Base-by-base conservation (phyloP, 2,797 vertebrate genomes). In the Bradypodion ventrale region DNA sequence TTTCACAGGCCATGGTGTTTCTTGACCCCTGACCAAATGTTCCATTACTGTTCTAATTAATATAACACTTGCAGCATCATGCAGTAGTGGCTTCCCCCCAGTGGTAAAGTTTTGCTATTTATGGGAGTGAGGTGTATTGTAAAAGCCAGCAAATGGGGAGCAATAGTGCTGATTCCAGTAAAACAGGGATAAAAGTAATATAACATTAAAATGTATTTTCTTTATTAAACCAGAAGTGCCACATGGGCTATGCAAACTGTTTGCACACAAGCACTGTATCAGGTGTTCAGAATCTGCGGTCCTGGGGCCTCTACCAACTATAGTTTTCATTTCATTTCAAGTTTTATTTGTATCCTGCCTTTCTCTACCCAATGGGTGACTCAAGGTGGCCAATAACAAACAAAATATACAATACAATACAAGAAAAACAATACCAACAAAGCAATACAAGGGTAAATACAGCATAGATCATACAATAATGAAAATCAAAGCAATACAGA, bases 21-120 rank as follows among this genome's bases (percentile, higher is more conserved):
- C 37, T 49, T 77, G 85, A 91, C 84, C 60, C 89, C 85, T 91
- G 78, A 77, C 78, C 75, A 82, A 83, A 85, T 87, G 56, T 92
- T 88, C 82, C 76, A 56, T 46, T 65, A 62, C 59, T 76, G 86
- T 77, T 62, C 25, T 32, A 82, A 27, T 83, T 91, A 91, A 63
- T 70, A 76, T n/a, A 76, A 59, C 85, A 74, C 63, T 87, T 52
- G 25, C 27, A 77, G 80, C 68, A 0, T 0, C 16, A 78, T 70
- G 83, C 27, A 49, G 21, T 81, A 37, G 63, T 7, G 88, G 19
- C 72, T 27, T 46, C 68, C 73, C 62, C 63, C 73, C 7, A 44
- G 2, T 4, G 56, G 60, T 42, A n/a, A 62, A 2, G 25, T 63
- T 32, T 44, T 52, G 62, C 1, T 79, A 37, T 77, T 19, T 27